Conservation (phyloP, 2,797 vertebrate genomes). For the Mormyrops boulengeri region DNA sequence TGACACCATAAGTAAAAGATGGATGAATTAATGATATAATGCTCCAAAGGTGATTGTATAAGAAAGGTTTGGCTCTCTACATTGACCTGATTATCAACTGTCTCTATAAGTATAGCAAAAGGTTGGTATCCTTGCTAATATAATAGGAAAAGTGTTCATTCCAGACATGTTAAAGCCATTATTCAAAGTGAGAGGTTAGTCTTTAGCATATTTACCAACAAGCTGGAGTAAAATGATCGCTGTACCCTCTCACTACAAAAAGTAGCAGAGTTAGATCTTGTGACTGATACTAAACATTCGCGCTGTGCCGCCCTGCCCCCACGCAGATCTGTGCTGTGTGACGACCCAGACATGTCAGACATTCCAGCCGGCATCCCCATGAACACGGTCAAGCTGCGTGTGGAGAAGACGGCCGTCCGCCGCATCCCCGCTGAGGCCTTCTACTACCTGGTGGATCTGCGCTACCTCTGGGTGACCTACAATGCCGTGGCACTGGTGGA, state of each 20-base stretch:
- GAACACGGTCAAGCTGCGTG: conserved; percentile 82
- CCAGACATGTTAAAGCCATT: background rate
- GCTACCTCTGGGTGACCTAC: conserved; percentile 89
- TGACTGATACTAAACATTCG: background rate
- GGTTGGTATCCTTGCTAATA: background rate
- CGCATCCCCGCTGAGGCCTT: conserved; percentile 83
- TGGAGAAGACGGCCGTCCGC: conserved; percentile 83
- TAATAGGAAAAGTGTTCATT: background rate
- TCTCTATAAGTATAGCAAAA: background rate
- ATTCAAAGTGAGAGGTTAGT: background rate
- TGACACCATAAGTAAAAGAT: background rate
- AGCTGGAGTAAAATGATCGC: background rate
- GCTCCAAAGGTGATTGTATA: background rate
- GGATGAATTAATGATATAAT: background rate
- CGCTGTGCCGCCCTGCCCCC: background rate
- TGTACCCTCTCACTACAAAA: background rate
- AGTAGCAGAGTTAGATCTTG: background rate
- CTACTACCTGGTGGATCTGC: conserved; percentile 87
- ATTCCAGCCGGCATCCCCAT: conserved; percentile 82
- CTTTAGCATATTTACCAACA: background rate
- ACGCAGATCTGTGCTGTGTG: conserved; percentile 81
- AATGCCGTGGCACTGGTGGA: conserved; percentile 79
- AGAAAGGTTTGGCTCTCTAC: background rate
- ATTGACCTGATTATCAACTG: background rate
- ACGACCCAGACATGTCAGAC: conserved; percentile 89